Evolutionary conservation across 1,140 invertebrate species (phyloP).

Genomic region (Batillaria attramentaria): DNA sequence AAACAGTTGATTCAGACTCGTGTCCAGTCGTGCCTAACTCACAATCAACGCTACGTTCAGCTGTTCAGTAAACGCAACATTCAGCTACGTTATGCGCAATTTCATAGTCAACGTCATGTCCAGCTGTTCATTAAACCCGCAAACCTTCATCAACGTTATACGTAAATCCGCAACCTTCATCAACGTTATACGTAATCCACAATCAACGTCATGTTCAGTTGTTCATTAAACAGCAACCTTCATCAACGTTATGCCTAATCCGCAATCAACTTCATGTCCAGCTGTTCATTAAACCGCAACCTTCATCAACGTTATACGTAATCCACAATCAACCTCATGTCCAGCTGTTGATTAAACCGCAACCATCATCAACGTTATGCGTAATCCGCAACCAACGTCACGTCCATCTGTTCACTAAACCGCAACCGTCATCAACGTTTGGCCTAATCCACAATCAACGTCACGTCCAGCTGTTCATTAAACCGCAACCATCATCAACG

Average conservation of each 20-base stretch:
- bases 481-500: neutral
- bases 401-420: neutral
- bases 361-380: neutral
- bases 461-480: neutral
- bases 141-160: neutral
- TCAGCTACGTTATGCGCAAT: too few species aligned
- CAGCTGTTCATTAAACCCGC: too few species aligned
- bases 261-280: neutral
- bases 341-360: neutral
- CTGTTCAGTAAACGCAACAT: neutral
- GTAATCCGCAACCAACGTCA: neutral
- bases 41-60: too few species aligned
- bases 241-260: neutral
- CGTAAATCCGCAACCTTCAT: too few species aligned
- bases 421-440: neutral
- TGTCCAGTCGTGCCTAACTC: neutral
- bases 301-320: neutral
- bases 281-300: neutral
- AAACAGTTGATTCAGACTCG: neutral
- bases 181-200: too few species aligned
- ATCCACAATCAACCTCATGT: neutral
- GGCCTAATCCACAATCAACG: neutral
- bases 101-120: too few species aligned
- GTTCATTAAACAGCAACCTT: too few species aligned
- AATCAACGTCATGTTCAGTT: too few species aligned